A percentile compares a stretch with the other conserved stretches of the same genome.
Evolutionary conservation across 2,797 vertebrate species (phyloP).

Genomic region (Coccyzus lansbergi): DNA sequence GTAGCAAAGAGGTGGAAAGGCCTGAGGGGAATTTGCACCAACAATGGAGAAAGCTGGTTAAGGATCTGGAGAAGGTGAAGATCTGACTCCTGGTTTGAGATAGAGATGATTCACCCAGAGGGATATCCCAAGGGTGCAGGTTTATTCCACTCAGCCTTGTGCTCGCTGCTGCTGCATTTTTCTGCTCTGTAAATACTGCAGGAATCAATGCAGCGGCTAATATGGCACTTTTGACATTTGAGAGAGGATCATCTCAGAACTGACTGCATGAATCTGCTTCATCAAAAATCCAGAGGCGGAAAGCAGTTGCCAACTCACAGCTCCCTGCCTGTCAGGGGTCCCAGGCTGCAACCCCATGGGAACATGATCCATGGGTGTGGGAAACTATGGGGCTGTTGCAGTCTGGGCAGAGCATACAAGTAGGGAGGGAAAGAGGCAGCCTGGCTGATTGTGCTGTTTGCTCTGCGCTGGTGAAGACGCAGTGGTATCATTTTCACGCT

Average conservation of each 20-base stretch:
- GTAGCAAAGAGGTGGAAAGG: background rate
- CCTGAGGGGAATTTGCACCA: background rate
- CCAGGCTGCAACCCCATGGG: background rate
- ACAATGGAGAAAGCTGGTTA: background rate
- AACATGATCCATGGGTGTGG: accelerated
- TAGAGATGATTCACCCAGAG: background rate
- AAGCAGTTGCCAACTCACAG: background rate
- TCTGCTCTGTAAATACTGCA: conserved; percentile 8
- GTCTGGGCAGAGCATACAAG: accelerated
- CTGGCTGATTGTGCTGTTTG: background rate
- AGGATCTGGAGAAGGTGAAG: background rate
- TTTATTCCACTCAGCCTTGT: background rate
- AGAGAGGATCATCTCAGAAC: conserved; percentile 3
- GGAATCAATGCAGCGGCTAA: background rate
- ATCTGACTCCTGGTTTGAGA: background rate
- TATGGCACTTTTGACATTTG: conserved; percentile 7
- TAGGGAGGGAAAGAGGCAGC: background rate
- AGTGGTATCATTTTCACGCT: conserved; percentile 53
- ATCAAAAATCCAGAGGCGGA: background rate
- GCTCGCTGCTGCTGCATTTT: background rate
- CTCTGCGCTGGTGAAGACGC: conserved; percentile 47
- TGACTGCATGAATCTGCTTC: background rate
- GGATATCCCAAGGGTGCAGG: background rate
- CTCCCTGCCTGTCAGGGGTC: background rate
- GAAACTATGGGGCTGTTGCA: background rate